phyloP scores from a whole-genome alignment of 2,888 invertebrate genomes.

The Pyrochroa serraticornis region DNA sequence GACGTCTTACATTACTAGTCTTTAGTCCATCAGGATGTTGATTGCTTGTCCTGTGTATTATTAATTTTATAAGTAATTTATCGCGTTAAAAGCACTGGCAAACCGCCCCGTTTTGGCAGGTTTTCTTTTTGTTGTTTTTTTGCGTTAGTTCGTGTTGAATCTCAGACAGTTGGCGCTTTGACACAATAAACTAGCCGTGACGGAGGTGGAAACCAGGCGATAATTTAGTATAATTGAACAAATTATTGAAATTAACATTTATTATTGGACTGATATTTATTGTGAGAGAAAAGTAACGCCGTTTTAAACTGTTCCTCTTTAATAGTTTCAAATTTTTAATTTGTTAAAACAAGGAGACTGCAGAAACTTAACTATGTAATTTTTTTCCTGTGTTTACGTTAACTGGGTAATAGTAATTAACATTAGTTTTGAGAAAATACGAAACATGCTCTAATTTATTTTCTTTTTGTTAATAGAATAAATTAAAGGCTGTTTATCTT shows the following conservation, averaged over 20 bases:
- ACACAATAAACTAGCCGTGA: too few relatives aligned
- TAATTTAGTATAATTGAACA: constrained; percentile 19
- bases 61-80: constrained; percentile 29
- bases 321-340: constrained; percentile 14
- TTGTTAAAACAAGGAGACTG: constrained; percentile 14
- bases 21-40: constrained; percentile 49
- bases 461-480: neutral
- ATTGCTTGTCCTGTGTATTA: constrained; percentile 42
- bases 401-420: constrained; percentile 17
- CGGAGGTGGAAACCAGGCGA: neutral
- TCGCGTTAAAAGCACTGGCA: constrained; percentile 5
- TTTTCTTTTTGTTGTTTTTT: too few relatives aligned
- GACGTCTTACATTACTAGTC: constrained; percentile 52
- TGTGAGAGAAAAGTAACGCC: constrained; percentile 4
- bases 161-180: too few relatives aligned
- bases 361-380: neutral
- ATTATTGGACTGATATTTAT: constrained; percentile 26
- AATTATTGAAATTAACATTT: constrained; percentile 9
- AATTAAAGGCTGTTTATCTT: constrained; percentile 20
- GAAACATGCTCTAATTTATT: constrained; percentile 16
- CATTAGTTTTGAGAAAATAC: constrained; percentile 24
- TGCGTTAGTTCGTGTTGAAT: too few relatives aligned
- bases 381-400: constrained; percentile 22
- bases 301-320: constrained; percentile 4
- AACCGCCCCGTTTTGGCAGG: too few relatives aligned